Base-by-base conservation (phyloP, 1,140 invertebrate species). In the Fopius arisanus region DNA sequence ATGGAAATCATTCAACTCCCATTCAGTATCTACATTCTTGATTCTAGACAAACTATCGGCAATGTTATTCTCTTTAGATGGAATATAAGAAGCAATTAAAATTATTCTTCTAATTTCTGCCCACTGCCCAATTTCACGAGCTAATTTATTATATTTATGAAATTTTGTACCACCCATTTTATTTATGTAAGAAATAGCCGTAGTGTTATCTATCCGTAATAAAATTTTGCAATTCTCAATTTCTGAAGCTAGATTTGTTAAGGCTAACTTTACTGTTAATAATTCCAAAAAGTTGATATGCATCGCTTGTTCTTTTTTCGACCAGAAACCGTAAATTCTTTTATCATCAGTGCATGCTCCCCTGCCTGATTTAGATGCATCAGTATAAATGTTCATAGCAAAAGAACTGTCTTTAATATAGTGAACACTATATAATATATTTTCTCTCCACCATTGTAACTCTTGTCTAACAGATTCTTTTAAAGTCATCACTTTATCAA, bases 321-420 rank as follows among this genome's bases (percentile, higher is more conserved):
- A 62, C 70, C 74, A 75, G 33, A 72, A 72, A 29, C 74, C 74
- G 16, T 28, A 59, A 16, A 63, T 41, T 12, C n/a, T 43, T 26
- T 62, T 28, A 10, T 62, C 33, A 21, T 26, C 33, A 40, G 41
- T 21, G 5, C 28, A 31, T 6, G 69, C 63, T 6, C 70, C 74
- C 74, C 74, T 72, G 19, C 74, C 74, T 41, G 74, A 41, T 2
- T 33, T 41, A 23, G 74, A 75, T 1, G 74, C 74, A 65, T 75
- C 74, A 10, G 67, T 59, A 40, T 29, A 74, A 40, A 75, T 59
- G 0, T 33, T 29, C 31, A 33, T 3, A 65, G 9, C 2, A 41
- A 31, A 33, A 65, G 70, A 33, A 28, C 26, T 9, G 2, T 54
- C 14, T 23, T 51, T 59, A 37, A 59, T 26, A 73, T 67, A n/a